These are phyloP conservation scores for Lasioglossum baleicum DNA, from an alignment of 1,140 invertebrate species.

Conservation along the genomic window DNA sequence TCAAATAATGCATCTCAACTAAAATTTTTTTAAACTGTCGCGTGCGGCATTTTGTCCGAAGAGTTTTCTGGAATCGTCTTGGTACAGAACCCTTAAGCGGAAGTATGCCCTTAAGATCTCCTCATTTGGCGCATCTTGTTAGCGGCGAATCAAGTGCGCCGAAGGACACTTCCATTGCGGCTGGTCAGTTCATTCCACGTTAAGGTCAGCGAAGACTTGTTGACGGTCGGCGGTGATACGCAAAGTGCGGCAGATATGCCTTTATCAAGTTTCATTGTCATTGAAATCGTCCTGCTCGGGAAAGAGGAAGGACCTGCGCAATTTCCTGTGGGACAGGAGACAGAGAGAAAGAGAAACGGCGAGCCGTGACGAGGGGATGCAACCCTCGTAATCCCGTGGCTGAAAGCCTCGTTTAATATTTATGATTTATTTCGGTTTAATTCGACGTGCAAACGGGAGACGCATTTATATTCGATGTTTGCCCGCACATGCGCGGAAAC, in stretches of 20 bases:
- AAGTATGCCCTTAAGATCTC: too few species aligned
- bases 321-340: constrained; percentile 68
- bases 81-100: too few species aligned
- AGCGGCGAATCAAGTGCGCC: not conserved
- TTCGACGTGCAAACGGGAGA: constrained; percentile 75
- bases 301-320: constrained; percentile 62
- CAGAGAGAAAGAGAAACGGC: not conserved
- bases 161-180: not conserved
- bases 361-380: constrained; percentile 23
- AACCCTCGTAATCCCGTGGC: constrained; percentile 76
- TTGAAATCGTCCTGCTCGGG: constrained; percentile 71
- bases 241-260: constrained; percentile 48
- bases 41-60: too few species aligned
- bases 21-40: too few species aligned
- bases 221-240: constrained; percentile 58
- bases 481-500: not conserved
- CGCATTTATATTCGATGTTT: constrained; percentile 57
- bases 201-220: constrained; percentile 23
- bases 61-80: too few species aligned
- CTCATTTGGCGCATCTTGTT: not conserved
- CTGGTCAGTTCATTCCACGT: constrained; percentile 11
- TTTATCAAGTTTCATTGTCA: constrained; percentile 72
- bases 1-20: too few species aligned
- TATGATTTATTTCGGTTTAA: constrained; percentile 81
- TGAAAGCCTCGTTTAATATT: constrained; percentile 80